These are phyloP conservation scores for Malurus alboscapulatus DNA, from an alignment of 2,113 vertebrate genomes.

Conservation along the genomic window DNA sequence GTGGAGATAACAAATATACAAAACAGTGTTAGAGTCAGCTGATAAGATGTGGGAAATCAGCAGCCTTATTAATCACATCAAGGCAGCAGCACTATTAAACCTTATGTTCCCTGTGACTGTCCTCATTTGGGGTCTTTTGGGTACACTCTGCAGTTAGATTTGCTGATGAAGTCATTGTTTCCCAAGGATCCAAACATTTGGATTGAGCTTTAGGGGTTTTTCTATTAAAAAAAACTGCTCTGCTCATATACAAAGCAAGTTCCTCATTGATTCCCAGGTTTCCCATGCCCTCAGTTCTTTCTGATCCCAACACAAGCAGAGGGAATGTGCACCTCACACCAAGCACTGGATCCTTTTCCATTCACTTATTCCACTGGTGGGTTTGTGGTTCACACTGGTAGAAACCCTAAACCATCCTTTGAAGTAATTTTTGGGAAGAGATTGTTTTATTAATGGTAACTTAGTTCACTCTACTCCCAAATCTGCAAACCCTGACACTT, in stretches of 20 bases:
- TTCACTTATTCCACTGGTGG: background rate
- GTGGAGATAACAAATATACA: slow-evolving; percentile 39
- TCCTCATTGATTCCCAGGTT: background rate
- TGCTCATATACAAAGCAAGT: background rate
- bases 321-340: background rate
- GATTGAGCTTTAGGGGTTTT: background rate
- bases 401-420: background rate
- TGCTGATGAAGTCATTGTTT: background rate
- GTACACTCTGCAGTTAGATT: background rate
- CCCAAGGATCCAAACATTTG: background rate
- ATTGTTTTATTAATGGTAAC: background rate
- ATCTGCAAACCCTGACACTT: background rate
- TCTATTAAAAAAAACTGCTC: background rate
- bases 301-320: background rate
- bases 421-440: background rate
- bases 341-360: background rate
- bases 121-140: slow-evolving; percentile 1
- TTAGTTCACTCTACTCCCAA: background rate
- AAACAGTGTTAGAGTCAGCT: background rate
- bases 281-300: background rate
- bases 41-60: slow-evolving; percentile 52
- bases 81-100: background rate
- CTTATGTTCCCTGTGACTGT: background rate
- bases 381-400: background rate
- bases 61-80: slow-evolving; percentile 38